Percentiles rank a stretch among this genome's conserved stretches.
Evolutionary conservation across 1,140 invertebrate genomes (phyloP).

Genomic region (Pseudobourletiella spinata): DNA sequence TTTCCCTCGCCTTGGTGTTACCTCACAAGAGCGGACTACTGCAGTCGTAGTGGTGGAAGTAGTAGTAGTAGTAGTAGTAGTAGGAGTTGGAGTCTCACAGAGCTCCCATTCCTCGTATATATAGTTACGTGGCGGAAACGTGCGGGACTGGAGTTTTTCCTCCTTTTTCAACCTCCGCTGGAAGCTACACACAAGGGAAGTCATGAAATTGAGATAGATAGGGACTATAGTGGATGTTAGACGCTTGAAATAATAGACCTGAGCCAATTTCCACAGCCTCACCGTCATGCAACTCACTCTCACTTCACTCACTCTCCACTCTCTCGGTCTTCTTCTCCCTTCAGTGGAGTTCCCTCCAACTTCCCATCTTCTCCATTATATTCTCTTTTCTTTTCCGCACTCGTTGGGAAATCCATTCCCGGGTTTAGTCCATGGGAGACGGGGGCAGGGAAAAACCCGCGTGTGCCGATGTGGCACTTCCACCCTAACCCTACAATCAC

Average conservation of each 20-base stretch:
- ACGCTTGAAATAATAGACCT: conserved; percentile 17
- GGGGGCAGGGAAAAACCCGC: too few species aligned
- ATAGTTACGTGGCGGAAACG: background rate
- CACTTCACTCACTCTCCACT: background rate
- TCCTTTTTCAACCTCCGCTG: background rate
- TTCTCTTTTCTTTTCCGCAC: conserved; percentile 5
- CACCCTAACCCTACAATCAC: too few species aligned
- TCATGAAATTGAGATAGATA: conserved; percentile 1
- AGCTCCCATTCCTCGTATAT: too few species aligned
- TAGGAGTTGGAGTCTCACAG: too few species aligned
- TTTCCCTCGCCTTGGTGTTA: background rate
- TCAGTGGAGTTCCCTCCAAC: background rate
- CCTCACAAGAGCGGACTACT: too few species aligned
- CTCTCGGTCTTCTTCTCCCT: background rate
- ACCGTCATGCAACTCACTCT: background rate
- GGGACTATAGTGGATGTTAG: background rate
- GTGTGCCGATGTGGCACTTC: too few species aligned
- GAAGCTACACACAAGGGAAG: background rate
- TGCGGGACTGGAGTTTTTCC: background rate
- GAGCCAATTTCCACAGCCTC: conserved; percentile 6
- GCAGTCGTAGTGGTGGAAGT: too few species aligned
- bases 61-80: too few species aligned
- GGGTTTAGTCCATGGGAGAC: too few species aligned
- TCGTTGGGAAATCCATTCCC: too few species aligned
- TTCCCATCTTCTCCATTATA: conserved; percentile 9